phyloP scores from a whole-genome alignment of 1,140 invertebrate genomes.

The Lordiphosa stackelbergi region DNA sequence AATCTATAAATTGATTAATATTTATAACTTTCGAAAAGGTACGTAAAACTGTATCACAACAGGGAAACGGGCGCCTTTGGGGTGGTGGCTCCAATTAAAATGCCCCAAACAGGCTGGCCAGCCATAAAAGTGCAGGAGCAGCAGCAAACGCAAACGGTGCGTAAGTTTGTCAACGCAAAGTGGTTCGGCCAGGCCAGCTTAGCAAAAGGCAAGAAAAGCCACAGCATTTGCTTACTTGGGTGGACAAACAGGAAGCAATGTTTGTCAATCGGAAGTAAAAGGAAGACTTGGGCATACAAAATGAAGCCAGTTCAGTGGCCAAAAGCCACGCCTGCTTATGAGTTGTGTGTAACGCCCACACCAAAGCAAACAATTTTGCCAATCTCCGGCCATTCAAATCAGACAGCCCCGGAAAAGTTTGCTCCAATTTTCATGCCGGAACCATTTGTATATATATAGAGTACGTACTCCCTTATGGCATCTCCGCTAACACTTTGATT shows the following conservation, averaged over 20 bases:
- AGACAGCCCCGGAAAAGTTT: conserved; percentile 5
- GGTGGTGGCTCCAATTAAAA: conserved; percentile 10
- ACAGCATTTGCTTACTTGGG: conserved; percentile 12
- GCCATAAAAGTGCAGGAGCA: neutral
- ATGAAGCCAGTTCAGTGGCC: conserved; percentile 10
- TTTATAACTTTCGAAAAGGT: neutral
- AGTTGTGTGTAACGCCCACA: neutral
- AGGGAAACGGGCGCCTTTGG: conserved; percentile 1
- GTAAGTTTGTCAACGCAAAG: conserved; percentile 7
- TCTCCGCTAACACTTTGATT: conserved; percentile 10
- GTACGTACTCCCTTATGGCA: conserved; percentile 1
- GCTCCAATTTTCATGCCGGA: conserved; percentile 11
- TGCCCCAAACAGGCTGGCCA: neutral
- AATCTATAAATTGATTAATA: too few species aligned
- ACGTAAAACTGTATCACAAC: neutral
- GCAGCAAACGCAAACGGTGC: neutral
- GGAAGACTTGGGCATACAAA: conserved; percentile 2
- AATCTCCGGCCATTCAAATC: neutral
- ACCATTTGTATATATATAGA: conserved; percentile 8
- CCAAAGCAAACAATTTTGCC: too few species aligned
- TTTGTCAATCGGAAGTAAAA: conserved; percentile 14
- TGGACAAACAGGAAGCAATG: conserved; percentile 8
- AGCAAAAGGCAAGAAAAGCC: neutral
- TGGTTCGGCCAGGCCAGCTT: neutral
- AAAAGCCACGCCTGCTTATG: too few species aligned